A percentile compares a stretch with the other conserved stretches of the same genome.
Conservation (phyloP, 2,888 invertebrate genomes). For the Luperina testacea region DNA sequence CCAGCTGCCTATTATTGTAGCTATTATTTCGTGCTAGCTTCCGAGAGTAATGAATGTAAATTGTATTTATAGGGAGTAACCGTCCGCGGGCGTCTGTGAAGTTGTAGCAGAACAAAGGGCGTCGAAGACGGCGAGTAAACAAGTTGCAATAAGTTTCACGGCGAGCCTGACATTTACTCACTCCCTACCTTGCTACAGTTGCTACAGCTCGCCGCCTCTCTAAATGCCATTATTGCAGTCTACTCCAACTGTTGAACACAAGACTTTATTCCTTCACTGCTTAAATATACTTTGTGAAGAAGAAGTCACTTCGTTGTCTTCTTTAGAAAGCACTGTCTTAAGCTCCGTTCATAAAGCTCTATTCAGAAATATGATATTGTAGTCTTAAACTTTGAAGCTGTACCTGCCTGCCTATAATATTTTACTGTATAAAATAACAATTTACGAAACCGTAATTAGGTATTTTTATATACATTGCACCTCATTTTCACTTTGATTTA, state of each 20-base stretch:
- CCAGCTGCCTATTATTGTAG: constrained; percentile 60
- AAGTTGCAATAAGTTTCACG: constrained; percentile 87
- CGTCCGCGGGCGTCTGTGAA: constrained; percentile 83
- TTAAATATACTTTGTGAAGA: constrained; percentile 56
- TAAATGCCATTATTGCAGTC: constrained; percentile 80
- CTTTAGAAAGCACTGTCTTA: constrained; percentile 23
- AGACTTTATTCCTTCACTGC: constrained; percentile 47
- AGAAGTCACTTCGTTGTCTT: constrained; percentile 56
- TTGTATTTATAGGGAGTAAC: constrained; percentile 83
- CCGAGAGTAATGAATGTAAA: constrained; percentile 82
- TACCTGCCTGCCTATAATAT: not conserved
- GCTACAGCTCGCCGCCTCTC: constrained; percentile 67
- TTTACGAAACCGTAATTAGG: not conserved
- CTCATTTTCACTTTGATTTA: constrained; percentile 28
- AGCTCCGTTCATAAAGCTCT: constrained; percentile 21
- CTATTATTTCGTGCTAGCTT: constrained; percentile 72
- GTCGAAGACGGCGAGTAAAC: constrained; percentile 84
- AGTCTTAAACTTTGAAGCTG: not conserved
- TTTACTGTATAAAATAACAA: not conserved
- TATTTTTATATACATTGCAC: constrained; percentile 2
- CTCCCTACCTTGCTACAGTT: constrained; percentile 66
- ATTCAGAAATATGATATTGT: constrained; percentile 7
- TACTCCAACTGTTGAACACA: constrained; percentile 69
- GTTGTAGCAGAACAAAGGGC: constrained; percentile 84
- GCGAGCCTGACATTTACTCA: constrained; percentile 76